These are phyloP conservation scores for Sesia apiformis DNA, from an alignment of 2,888 invertebrate genomes.

Conservation along the genomic window DNA sequence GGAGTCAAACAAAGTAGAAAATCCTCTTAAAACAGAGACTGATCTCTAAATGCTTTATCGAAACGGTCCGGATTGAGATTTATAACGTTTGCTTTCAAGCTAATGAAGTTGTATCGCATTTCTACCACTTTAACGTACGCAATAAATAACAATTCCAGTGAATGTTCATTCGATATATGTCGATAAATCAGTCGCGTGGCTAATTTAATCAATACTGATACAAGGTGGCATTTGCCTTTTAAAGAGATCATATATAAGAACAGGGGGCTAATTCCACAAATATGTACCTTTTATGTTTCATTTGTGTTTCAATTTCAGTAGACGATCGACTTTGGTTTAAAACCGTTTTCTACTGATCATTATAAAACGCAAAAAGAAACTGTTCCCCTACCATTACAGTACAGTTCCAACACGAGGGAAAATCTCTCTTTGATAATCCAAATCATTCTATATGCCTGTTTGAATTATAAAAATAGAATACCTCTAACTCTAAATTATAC, in stretches of 20 bases:
- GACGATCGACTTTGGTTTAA: too few relatives aligned
- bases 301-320: too few relatives aligned
- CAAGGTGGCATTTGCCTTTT: background rate
- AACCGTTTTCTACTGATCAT: too few relatives aligned
- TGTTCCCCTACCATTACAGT: too few relatives aligned
- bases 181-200: background rate
- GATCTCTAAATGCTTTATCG: constrained; percentile 23
- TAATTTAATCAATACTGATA: background rate
- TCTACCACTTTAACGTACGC: constrained; percentile 29
- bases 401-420: too few relatives aligned
- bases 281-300: too few relatives aligned
- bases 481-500: too few relatives aligned
- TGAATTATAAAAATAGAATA: too few relatives aligned
- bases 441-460: too few relatives aligned
- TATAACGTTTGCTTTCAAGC: constrained; percentile 32
- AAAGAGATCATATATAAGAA: background rate
- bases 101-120: constrained; percentile 47
- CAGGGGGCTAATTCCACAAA: background rate
- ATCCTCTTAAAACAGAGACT: constrained; percentile 5
- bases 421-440: too few relatives aligned
- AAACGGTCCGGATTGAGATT: constrained; percentile 36
- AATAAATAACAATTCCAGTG: constrained; percentile 31
- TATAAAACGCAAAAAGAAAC: too few relatives aligned
- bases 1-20: constrained; percentile 3
- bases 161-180: constrained; percentile 21